These are phyloP conservation scores for Drosophila simulans DNA, from an alignment of 1,140 invertebrate genomes.

Conservation along the genomic window DNA sequence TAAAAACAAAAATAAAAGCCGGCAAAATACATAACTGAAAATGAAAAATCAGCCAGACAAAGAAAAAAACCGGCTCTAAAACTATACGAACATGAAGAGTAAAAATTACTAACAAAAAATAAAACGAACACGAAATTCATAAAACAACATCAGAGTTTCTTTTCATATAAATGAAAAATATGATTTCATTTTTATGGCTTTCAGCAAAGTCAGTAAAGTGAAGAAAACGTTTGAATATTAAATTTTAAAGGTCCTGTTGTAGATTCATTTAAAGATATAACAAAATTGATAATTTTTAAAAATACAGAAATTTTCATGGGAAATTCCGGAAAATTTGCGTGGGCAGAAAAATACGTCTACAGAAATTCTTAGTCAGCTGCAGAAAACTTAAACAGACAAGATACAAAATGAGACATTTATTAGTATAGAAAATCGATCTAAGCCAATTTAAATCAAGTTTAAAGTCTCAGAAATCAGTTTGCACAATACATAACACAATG, in stretches of 20 bases:
- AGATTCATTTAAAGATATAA: background rate
- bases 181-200: background rate
- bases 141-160: conserved; percentile 11
- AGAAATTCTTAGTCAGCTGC: conserved; percentile 20
- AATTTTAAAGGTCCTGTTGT: no score
- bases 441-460: conserved; percentile 13
- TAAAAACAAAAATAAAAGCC: conserved; percentile 59
- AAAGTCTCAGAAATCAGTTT: background rate
- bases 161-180: background rate
- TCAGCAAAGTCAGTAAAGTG: no score
- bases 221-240: no score
- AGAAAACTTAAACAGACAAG: conserved; percentile 14
- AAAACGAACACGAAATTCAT: conserved; percentile 11
- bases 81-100: conserved; percentile 25
- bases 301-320: conserved; percentile 11
- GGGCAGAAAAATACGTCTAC: conserved; percentile 7
- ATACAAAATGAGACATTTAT: conserved; percentile 22
- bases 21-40: conserved; percentile 67
- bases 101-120: conserved; percentile 21
- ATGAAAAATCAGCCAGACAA: conserved; percentile 53
- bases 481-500: background rate
- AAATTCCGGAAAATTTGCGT: conserved; percentile 29
- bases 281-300: background rate
- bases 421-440: conserved; percentile 20
- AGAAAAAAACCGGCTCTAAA: conserved; percentile 75